Evolutionary conservation across 2,888 invertebrate genomes (phyloP).

Genomic region (Cantharis lateralis): DNA sequence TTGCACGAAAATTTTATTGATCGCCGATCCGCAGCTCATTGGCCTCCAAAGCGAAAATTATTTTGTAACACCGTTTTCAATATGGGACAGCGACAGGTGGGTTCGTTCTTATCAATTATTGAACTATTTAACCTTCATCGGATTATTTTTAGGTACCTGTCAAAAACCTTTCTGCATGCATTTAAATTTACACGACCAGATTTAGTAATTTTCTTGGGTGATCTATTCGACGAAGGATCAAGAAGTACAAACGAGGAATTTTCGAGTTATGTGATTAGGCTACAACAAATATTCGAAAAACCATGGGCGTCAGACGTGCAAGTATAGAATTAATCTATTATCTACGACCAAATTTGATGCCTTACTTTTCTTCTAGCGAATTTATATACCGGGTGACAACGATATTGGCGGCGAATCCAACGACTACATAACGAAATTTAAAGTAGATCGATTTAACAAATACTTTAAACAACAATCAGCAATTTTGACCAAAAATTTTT

Average conservation of each 20-base stretch:
- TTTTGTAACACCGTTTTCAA: conserved; percentile 70
- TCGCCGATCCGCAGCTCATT: conserved; percentile 92
- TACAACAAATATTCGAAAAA: conserved; percentile 67
- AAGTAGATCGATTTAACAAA: conserved; percentile 72
- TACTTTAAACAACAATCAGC: conserved; percentile 74
- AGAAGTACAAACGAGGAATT: conserved; percentile 72
- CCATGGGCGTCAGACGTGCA: conserved; percentile 46
- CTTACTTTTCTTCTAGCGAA: conserved; percentile 61
- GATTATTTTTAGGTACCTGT: conserved; percentile 69
- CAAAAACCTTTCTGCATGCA: conserved; percentile 77
- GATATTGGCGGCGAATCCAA: conserved; percentile 93
- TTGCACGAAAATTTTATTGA: conserved; percentile 55
- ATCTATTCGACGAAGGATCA: conserved; percentile 94
- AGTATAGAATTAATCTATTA: conserved; percentile 42
- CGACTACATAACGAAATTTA: conserved; percentile 70
- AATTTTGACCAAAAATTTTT: conserved; percentile 64
- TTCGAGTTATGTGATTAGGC: conserved; percentile 73
- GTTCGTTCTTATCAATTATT: background rate
- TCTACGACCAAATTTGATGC: background rate
- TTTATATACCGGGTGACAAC: conserved; percentile 95
- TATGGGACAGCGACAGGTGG: conserved; percentile 87
- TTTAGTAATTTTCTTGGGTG: conserved; percentile 88
- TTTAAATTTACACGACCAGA: conserved; percentile 76
- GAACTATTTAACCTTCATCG: background rate
- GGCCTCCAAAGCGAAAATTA: conserved; percentile 77